Evolutionary conservation across 2,888 invertebrate genomes (phyloP), one percentile per base, ranked within the genome.

Genomic region (Agonopterix arenella): DNA sequence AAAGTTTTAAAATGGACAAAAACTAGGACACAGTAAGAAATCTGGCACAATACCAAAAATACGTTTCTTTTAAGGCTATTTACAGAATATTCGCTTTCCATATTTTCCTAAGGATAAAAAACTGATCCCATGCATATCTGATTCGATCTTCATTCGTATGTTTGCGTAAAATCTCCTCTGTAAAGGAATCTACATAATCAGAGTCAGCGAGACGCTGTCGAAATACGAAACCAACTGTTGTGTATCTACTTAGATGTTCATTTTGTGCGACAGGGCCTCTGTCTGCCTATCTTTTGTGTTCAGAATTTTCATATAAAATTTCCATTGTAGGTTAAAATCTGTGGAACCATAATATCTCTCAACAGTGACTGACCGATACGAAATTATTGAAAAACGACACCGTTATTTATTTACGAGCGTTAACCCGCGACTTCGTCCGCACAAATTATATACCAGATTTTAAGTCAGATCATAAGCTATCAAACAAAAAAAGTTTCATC

Each of bases 71-170:
- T 69, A 71, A 76, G 73, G 71, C 68, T 76, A 70, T 75, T 73
- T 76, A 77, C 70, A 60, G 64, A 70, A 75, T 71, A 72, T 70
- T 64, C 58, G 53, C 48, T 73, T 70, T 63, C 66, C 68, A 80
- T 76, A 79, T 77, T 74, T 77, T 71, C 51, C 61, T 64, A 65
- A 71, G 73, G 72, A 77, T 77, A 79, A 78, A 75, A 77, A 76
- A 78, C 78, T 75, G 80, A 80, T 80, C 77, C 80, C 74, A 81
- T 82, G 79, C 80, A 82, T 81, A 84, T 81, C 77, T 81, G 81
- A 82, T 83, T 80, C 74, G 80, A 77, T 81, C 76, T 76, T 76
- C 78, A 79, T 80, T 79, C 77, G 72, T 76, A 76, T 77, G 76
- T 82, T 83, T 83, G 79, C 78, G 80, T 81, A 74, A 79, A 80